Evolutionary conservation across 2,888 invertebrate genomes (phyloP).

Genomic region (Apoda limacodes): DNA sequence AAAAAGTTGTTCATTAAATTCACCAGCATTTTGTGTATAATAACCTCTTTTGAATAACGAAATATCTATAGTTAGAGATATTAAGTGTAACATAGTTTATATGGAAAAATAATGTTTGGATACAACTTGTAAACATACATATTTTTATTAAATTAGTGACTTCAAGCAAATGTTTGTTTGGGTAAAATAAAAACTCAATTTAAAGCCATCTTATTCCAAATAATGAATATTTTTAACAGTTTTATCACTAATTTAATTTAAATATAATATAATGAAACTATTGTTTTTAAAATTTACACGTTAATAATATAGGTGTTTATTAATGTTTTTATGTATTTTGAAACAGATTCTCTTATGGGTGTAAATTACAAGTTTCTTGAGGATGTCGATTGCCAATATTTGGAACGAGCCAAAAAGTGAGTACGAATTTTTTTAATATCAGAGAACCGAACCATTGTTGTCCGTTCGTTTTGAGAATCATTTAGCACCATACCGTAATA

Average conservation of each 20-base stretch:
- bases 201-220: too few relatives aligned
- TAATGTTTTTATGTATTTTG: conserved; percentile 9
- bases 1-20: background rate
- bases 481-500: conserved; percentile 26
- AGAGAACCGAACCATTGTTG: too few relatives aligned
- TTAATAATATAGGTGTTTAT: background rate
- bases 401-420: conserved; percentile 24
- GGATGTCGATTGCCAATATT: conserved; percentile 24
- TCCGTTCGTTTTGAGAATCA: too few relatives aligned
- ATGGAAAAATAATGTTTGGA: conserved; percentile 23
- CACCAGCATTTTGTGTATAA: background rate
- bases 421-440: background rate
- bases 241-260: too few relatives aligned
- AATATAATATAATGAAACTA: background rate
- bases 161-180: too few relatives aligned
- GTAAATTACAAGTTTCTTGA: conserved; percentile 22
- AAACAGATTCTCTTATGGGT: conserved; percentile 27
- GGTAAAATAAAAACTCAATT: too few relatives aligned
- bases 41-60: too few relatives aligned
- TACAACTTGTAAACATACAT: background rate
- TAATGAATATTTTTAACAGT: too few relatives aligned
- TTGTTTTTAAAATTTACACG: background rate
- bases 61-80: conserved; percentile 26
- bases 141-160: too few relatives aligned
- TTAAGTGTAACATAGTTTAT: conserved; percentile 23